Evolutionary conservation across 2,113 vertebrate genomes (phyloP), one percentile per base, ranked within the genome.

Genomic region (Silurus meridionalis): DNA sequence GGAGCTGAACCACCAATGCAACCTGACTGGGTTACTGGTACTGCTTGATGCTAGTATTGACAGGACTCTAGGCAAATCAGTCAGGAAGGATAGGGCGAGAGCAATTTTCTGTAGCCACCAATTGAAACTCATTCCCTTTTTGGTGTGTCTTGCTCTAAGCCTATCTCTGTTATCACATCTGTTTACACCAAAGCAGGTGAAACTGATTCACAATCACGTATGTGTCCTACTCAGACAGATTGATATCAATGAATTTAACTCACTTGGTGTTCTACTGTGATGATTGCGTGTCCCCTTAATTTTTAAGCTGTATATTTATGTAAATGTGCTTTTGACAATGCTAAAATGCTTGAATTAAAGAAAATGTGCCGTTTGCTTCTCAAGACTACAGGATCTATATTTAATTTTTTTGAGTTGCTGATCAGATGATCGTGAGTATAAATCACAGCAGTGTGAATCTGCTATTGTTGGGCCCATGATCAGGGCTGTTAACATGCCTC

Each of bases 11-110:
- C 37, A 37, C 37, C 37, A 37, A 37, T 14, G 13, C 28, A 71
- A 71, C 28, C 69, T 71, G n/a, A 71, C 6, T 71, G 69, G 10
- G 11, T 5, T 71, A 37, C 28, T 37, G 69, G 28, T 71, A 71
- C 69, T 28, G 72, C 83, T 89, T 93, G 14, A 71, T 71, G 3
- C 69, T 71, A 37, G 23, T 9, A 15, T 0, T 48, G 4, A 15
- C 57, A 58, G 57, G 57, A 58, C 57, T 13, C 17, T 58, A 67
- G n/a, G 10, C 25, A 15, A 67, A 13, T 58, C 14, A 58, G 17
- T 13, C 14, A 58, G 57, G 11, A 58, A 58, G 13, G 13, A 58
- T 58, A 58, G 17, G 57, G 3, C 14, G 3, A 58, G 17, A 28
- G 25, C 11, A 67, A 25, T 28, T 14, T n/a, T 14, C n/a, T 67